Conservation (phyloP, 2,113 vertebrate species). For the Cebidichthys violaceus region DNA sequence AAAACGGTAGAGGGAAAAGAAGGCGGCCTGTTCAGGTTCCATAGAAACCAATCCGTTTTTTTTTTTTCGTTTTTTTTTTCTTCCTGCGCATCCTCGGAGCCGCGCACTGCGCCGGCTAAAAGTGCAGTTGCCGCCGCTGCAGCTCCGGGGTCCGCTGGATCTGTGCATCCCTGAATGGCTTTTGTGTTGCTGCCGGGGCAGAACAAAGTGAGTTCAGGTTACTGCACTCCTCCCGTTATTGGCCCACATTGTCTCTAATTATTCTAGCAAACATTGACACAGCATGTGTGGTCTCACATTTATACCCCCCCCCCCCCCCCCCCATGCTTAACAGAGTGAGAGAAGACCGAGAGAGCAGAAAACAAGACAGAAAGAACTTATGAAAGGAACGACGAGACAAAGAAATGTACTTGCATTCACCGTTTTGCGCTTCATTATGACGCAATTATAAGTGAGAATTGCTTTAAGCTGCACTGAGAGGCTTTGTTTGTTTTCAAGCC, state of each 20-base stretch:
- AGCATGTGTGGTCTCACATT: conserved; percentile 83
- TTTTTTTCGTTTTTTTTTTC: not conserved
- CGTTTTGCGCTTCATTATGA: conserved; percentile 24
- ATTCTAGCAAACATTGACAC: conserved; percentile 81
- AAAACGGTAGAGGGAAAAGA: conserved; percentile 14
- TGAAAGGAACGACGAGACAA: conserved; percentile 35
- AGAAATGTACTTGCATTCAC: conserved; percentile 30
- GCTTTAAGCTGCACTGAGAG: not conserved
- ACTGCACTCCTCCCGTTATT: conserved; percentile 77
- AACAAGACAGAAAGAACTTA: conserved; percentile 9
- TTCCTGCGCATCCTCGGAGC: conserved; percentile 20
- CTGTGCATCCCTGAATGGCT: conserved; percentile 72
- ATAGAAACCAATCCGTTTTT: conserved; percentile 54
- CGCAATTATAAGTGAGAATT: not conserved
- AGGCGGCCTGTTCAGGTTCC: conserved; percentile 13
- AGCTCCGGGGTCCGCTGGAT: conserved; percentile 51
- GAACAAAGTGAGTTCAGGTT: conserved; percentile 81
- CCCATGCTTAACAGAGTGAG: conserved; percentile 50
- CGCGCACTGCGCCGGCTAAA: conserved; percentile 20
- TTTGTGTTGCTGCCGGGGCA: conserved; percentile 76
- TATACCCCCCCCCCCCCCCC: conserved; percentile 39
- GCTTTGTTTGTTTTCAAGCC: conserved; percentile 17
- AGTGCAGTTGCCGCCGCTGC: conserved; percentile 60
- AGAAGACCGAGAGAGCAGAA: conserved; percentile 11
- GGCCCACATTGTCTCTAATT: conserved; percentile 80